A percentile compares a stretch with the other conserved stretches of the same genome.
These are phyloP conservation scores for Tridacna crocea DNA, from an alignment of 2,888 invertebrate genomes.

Conservation along the genomic window DNA sequence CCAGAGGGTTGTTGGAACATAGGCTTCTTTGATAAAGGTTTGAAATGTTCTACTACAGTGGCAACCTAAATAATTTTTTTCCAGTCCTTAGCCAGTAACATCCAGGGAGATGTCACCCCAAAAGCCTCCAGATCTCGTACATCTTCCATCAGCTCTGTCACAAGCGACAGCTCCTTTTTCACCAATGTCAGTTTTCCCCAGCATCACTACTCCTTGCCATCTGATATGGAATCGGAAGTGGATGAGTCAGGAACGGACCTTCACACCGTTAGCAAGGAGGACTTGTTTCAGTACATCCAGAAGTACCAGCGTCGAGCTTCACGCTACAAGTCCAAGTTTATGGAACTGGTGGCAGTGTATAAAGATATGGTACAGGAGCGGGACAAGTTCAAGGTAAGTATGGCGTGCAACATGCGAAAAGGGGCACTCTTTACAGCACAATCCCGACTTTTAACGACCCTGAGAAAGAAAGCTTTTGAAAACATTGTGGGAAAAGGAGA, in stretches of 20 bases:
- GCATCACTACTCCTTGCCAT: conserved; percentile 73
- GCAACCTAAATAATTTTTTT: neutral
- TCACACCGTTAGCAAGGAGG: conserved; percentile 75
- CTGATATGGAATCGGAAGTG: conserved; percentile 79
- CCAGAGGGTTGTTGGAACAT: too few relatives aligned
- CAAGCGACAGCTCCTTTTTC: conserved; percentile 77
- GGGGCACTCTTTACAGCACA: neutral
- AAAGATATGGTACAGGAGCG: conserved; percentile 77
- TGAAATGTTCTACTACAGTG: too few relatives aligned
- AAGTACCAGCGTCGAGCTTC: conserved; percentile 76
- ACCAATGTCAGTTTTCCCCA: conserved; percentile 71
- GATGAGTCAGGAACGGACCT: conserved; percentile 74
- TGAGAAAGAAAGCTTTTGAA: neutral
- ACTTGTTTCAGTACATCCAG: conserved; percentile 76
- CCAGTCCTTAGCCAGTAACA: conserved; percentile 36
- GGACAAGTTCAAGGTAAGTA: conserved; percentile 77
- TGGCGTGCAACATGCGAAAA: neutral
- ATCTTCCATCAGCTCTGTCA: conserved; percentile 78
- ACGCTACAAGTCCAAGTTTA: conserved; percentile 78
- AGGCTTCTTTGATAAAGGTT: too few relatives aligned
- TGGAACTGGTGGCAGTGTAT: conserved; percentile 76
- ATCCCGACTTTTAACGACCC: neutral
- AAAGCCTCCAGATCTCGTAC: conserved; percentile 70
- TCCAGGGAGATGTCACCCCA: conserved; percentile 75
- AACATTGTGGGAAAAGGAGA: neutral